These are phyloP conservation scores for Leptodactylus fallax DNA, from an alignment of 2,797 vertebrate species.

Conservation along the genomic window DNA sequence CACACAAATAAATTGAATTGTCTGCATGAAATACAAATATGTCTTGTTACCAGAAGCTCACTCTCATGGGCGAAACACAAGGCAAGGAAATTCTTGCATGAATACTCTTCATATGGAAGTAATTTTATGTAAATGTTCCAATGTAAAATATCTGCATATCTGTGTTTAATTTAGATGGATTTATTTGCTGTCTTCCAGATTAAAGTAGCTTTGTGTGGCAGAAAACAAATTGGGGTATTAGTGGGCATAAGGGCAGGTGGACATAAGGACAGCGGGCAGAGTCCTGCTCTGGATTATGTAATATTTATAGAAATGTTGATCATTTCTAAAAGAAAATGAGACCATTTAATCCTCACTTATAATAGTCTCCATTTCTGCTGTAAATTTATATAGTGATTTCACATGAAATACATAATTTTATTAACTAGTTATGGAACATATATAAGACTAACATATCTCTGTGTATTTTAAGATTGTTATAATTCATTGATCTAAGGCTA, in stretches of 20 bases:
- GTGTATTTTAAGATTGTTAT: no score
- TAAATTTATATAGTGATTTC: no score
- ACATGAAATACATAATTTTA: no score
- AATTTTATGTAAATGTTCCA: slow-evolving; percentile 45
- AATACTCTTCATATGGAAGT: slow-evolving; percentile 50
- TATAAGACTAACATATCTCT: no score
- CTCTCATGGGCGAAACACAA: slow-evolving; percentile 3
- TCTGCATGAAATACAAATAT: slow-evolving; percentile 1
- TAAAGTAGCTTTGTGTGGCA: neutral
- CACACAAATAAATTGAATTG: slow-evolving; percentile 41
- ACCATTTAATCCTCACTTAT: no score
- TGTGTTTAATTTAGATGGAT: slow-evolving; percentile 50
- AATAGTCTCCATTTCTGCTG: no score
- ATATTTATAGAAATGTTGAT: neutral
- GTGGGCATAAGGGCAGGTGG: neutral
- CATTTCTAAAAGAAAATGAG: no score
- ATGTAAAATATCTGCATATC: slow-evolving; percentile 40
- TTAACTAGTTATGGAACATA: no score
- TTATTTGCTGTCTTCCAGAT: slow-evolving; percentile 35
- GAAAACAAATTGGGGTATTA: slow-evolving; percentile 42
- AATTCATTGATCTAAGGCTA: no score
- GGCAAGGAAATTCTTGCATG: slow-evolving; percentile 22
- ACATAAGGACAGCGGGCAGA: neutral
- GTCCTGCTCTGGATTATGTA: neutral
- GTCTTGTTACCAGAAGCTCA: slow-evolving; percentile 25